Evolutionary conservation across 2,797 vertebrate species (phyloP).

Genomic region (Denticeps clupeoides): DNA sequence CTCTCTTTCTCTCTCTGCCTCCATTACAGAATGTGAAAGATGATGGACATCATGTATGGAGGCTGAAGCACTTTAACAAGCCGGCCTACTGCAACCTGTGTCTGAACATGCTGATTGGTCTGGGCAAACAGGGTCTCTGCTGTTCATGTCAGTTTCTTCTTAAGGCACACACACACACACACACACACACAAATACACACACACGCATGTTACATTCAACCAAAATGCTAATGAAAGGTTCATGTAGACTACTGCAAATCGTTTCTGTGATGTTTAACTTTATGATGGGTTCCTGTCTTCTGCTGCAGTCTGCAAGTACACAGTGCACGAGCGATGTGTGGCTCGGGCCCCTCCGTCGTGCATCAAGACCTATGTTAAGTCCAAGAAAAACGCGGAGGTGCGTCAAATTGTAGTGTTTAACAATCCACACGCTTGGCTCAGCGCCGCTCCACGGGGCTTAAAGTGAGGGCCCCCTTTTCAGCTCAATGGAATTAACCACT

Average conservation of each 20-base stretch:
- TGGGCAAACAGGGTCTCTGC: slow-evolving; percentile 89
- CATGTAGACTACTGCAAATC: not conserved
- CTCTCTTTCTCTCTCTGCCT: not conserved
- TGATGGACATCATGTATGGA: slow-evolving; percentile 85
- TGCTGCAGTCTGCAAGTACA: slow-evolving; percentile 85
- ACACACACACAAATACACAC: too few species aligned
- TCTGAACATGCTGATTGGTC: slow-evolving; percentile 81
- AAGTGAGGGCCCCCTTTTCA: too few species aligned
- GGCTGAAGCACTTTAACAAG: slow-evolving; percentile 93
- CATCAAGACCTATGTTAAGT: slow-evolving; percentile 87
- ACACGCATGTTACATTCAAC: too few species aligned
- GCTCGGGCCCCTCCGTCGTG: slow-evolving; percentile 84
- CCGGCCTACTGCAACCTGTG: slow-evolving; percentile 94
- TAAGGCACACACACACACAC: too few species aligned
- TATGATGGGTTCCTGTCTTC: slow-evolving; percentile 8
- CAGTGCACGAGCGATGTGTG: slow-evolving; percentile 83
- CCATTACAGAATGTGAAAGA: slow-evolving; percentile 70
- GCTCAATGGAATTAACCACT: too few species aligned
- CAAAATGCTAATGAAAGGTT: too few species aligned
- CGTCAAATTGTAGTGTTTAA: too few species aligned
- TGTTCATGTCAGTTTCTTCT: slow-evolving; percentile 88
- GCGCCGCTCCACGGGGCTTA: too few species aligned
- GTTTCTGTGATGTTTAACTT: too few species aligned
- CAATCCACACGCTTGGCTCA: too few species aligned
- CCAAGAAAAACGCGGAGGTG: slow-evolving; percentile 74